Evolutionary conservation across 2,888 invertebrate genomes (phyloP).

Genomic region (Machimus atricapillus): DNA sequence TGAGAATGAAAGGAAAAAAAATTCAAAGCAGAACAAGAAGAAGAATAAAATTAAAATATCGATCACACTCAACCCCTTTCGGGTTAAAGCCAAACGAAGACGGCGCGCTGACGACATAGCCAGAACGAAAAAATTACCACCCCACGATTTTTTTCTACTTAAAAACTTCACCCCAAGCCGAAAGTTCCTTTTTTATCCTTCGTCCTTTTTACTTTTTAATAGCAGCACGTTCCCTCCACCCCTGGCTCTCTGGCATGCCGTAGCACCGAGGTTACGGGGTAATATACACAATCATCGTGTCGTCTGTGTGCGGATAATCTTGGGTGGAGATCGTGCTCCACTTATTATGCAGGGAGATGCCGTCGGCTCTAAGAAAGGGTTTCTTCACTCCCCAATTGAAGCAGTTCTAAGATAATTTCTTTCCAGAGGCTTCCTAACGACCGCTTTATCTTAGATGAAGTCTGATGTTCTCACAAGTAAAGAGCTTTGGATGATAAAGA

Average conservation of each 20-base stretch:
- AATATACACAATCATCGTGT: background rate
- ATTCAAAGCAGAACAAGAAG: background rate
- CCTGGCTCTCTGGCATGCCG: constrained; percentile 6
- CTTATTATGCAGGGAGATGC: constrained; percentile 37
- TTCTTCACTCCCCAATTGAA: background rate
- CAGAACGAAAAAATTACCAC: constrained; percentile 38
- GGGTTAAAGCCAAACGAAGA: constrained; percentile 34
- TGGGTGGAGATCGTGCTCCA: constrained; percentile 24
- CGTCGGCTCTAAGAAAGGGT: background rate
- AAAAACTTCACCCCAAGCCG: constrained; percentile 46
- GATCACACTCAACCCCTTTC: constrained; percentile 59
- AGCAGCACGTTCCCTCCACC: constrained; percentile 41
- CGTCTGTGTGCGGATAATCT: background rate
- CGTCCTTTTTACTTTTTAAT: constrained; percentile 47
- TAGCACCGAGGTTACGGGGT: background rate
- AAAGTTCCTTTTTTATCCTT: constrained; percentile 35
- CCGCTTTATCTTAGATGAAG: background rate
- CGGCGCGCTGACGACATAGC: constrained; percentile 33
- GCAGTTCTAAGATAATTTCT: background rate
- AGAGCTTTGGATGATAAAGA: background rate
- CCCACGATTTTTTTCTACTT: constrained; percentile 46
- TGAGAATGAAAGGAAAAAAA: background rate
- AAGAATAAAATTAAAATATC: constrained; percentile 59
- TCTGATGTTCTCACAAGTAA: background rate
- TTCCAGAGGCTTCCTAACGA: background rate